These are phyloP conservation scores for Glareola pratincola DNA, from an alignment of 2,113 vertebrate species.

Conservation along the genomic window DNA sequence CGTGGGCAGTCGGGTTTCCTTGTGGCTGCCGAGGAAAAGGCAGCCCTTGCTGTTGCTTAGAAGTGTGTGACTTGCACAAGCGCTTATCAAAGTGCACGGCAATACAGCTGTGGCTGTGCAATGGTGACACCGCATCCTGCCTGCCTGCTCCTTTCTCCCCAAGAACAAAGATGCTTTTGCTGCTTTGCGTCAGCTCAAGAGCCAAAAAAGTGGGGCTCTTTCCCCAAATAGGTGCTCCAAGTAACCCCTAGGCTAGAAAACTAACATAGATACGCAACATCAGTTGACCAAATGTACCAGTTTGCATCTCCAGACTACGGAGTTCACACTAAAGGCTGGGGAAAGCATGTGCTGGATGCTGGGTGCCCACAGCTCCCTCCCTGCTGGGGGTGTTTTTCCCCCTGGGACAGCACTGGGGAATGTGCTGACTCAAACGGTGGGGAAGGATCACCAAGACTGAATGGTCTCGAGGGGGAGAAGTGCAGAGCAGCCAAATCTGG, in stretches of 20 bases:
- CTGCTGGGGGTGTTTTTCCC: not conserved
- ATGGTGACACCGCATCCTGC: not conserved
- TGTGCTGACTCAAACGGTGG: not conserved
- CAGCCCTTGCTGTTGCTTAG: not conserved
- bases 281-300: not conserved
- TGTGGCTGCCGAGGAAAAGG: not conserved
- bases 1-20: not conserved
- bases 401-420: not conserved
- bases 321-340: not conserved
- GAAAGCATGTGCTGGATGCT: not conserved
- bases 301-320: not conserved
- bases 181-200: not conserved
- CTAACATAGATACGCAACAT: not conserved
- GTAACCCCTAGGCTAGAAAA: not conserved
- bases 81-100: not conserved
- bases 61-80: not conserved
- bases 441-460: not conserved
- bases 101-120: not conserved
- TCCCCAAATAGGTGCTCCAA: not conserved
- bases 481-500: not conserved
- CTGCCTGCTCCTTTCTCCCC: not conserved
- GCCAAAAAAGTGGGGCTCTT: not conserved
- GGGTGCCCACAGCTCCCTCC: not conserved
- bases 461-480: not conserved
- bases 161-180: not conserved